Percentiles rank a stretch among this genome's conserved stretches.
Conservation (phyloP, 2,888 invertebrate genomes). For the Entomobrya proxima region DNA sequence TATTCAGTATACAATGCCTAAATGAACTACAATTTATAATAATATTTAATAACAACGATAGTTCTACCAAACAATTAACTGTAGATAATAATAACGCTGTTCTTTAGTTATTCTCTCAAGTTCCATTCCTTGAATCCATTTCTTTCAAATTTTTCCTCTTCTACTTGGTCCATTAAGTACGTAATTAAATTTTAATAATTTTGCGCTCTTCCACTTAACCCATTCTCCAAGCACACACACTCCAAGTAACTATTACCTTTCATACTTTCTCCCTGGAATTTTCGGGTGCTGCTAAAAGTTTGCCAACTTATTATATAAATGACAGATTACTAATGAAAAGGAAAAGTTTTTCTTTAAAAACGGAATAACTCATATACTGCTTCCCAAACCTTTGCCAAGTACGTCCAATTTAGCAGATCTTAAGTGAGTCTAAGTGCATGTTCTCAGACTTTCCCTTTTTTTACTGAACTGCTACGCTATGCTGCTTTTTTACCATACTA, state of each 20-base stretch:
- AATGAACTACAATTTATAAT: too few species aligned
- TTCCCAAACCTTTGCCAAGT: not conserved
- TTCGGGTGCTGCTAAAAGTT: constrained; percentile 8
- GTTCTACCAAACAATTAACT: too few species aligned
- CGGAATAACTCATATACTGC: not conserved
- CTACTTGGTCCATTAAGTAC: constrained; percentile 25
- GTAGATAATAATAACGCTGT: not conserved
- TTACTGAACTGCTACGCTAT: not conserved
- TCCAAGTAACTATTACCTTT: not conserved
- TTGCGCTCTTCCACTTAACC: not conserved
- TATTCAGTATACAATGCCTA: too few species aligned
- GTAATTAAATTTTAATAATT: constrained; percentile 49
- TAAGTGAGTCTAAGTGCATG: too few species aligned
- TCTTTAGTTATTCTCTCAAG: not conserved
- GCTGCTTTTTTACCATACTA: too few species aligned
- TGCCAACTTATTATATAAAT: constrained; percentile 22
- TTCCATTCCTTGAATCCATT: not conserved
- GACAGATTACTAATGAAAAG: constrained; percentile 38
- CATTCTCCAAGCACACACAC: not conserved
- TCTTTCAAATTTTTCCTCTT: not conserved
- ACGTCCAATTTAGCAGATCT: too few species aligned
- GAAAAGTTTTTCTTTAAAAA: not conserved
- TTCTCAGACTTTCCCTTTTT: not conserved
- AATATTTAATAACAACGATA: too few species aligned
- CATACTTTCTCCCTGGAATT: not conserved